Conservation (phyloP, 2,113 vertebrate species). For the Narcine bancroftii region DNA sequence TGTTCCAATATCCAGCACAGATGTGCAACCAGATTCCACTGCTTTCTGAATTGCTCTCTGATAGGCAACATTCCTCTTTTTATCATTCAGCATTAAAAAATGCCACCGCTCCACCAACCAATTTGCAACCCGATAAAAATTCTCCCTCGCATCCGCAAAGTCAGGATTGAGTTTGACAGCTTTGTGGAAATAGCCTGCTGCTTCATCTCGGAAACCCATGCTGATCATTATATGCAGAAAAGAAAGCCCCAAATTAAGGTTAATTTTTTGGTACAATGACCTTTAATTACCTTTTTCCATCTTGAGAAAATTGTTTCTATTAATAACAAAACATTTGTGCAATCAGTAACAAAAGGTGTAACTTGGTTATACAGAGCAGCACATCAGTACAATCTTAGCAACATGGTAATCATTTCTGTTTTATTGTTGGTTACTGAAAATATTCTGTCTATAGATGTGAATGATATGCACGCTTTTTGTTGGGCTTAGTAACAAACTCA, state of each 20-base stretch:
- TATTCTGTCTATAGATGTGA: not conserved
- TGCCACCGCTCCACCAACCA: constrained; percentile 98
- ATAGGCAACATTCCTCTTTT: constrained; percentile 76
- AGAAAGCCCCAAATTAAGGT: not conserved
- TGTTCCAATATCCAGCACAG: constrained; percentile 88
- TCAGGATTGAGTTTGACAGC: constrained; percentile 85
- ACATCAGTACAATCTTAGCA: not conserved
- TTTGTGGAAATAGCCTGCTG: constrained; percentile 89
- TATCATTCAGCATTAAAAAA: constrained; percentile 94
- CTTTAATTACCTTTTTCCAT: too few species aligned
- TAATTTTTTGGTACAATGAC: too few species aligned
- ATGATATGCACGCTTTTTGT: not conserved
- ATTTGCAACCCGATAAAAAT: constrained; percentile 92
- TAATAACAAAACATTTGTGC: too few species aligned
- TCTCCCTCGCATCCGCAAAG: constrained; percentile 84
- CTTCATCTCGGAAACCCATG: constrained; percentile 94
- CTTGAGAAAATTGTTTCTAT: not conserved
- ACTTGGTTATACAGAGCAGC: not conserved
- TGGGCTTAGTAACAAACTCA: not conserved
- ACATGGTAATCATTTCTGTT: not conserved
- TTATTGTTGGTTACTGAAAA: not conserved
- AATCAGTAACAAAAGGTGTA: constrained; percentile 17
- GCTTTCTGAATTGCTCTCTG: constrained; percentile 80
- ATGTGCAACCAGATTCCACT: constrained; percentile 65
- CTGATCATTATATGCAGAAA: constrained; percentile 51